Conservation (phyloP, 2,888 invertebrate species). For the Hydrotaea diabolus region DNA sequence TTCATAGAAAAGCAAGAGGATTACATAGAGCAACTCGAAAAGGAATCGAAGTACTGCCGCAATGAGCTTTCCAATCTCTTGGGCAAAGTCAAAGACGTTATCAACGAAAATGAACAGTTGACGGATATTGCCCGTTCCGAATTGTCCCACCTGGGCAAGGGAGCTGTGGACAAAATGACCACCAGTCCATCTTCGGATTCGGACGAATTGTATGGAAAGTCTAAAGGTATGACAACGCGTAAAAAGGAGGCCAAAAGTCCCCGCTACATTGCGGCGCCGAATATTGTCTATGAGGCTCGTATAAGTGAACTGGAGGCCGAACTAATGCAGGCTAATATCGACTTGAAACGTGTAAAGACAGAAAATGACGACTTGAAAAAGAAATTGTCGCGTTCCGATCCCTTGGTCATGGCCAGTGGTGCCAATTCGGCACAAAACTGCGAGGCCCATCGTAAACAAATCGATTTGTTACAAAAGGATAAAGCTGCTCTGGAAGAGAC, state of each 20-base stretch:
- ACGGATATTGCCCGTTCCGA: constrained; percentile 89
- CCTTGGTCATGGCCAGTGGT: constrained; percentile 59
- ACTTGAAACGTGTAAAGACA: constrained; percentile 87
- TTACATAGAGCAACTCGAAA: constrained; percentile 92
- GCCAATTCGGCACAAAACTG: constrained; percentile 78
- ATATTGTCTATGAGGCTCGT: constrained; percentile 91
- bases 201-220: constrained; percentile 75
- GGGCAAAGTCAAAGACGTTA: constrained; percentile 91
- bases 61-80: constrained; percentile 89
- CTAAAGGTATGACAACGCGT: constrained; percentile 40
- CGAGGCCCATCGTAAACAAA: constrained; percentile 85
- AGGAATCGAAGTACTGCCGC: constrained; percentile 91
- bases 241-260: constrained; percentile 73
- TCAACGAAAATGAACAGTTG: constrained; percentile 90
- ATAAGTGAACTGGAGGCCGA: constrained; percentile 93
- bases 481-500: constrained; percentile 86
- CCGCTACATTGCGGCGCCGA: constrained; percentile 86
- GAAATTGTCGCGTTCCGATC: constrained; percentile 76
- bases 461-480: constrained; percentile 87
- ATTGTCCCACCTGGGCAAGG: constrained; percentile 82
- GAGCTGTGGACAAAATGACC: constrained; percentile 47
- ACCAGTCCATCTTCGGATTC: constrained; percentile 83
- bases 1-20: constrained; percentile 93
- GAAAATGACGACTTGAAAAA: constrained; percentile 83
- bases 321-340: constrained; percentile 88